Percentiles rank a stretch among this genome's conserved stretches.
These are phyloP conservation scores for Rostratula benghalensis DNA, from an alignment of 2,113 vertebrate genomes.

Conservation along the genomic window DNA sequence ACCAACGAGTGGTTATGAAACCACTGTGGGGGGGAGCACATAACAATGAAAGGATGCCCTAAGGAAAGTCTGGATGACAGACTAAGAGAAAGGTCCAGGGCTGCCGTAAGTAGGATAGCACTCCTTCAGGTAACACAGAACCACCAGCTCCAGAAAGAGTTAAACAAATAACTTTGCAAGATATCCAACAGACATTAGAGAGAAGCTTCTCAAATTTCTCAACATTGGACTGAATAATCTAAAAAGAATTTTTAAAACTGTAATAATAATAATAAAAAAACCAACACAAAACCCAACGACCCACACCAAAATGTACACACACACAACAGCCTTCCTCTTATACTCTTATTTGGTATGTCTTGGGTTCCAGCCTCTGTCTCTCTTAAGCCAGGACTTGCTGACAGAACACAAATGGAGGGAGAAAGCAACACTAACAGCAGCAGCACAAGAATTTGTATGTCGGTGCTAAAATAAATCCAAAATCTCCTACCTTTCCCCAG, in stretches of 20 bases:
- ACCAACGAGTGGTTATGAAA: neutral
- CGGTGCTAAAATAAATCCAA: neutral
- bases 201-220: neutral
- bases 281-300: neutral
- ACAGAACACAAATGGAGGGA: neutral
- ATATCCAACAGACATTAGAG: neutral
- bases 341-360: neutral
- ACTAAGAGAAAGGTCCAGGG: neutral
- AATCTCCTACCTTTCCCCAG: neutral
- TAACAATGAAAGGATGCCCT: neutral
- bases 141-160: neutral
- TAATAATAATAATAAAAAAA: neutral
- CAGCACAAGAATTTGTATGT: neutral
- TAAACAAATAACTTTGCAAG: neutral
- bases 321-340: neutral
- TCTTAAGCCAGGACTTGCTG: neutral
- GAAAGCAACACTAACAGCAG: neutral
- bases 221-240: neutral
- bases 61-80: neutral
- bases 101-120: neutral
- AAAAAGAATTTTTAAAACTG: neutral
- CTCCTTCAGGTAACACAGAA: neutral
- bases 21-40: neutral
- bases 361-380: neutral
- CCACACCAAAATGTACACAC: neutral